Evolutionary conservation across 1,140 invertebrate genomes (phyloP), one percentile per base, ranked within the genome.

Genomic region (Tachypleus tridentatus): DNA sequence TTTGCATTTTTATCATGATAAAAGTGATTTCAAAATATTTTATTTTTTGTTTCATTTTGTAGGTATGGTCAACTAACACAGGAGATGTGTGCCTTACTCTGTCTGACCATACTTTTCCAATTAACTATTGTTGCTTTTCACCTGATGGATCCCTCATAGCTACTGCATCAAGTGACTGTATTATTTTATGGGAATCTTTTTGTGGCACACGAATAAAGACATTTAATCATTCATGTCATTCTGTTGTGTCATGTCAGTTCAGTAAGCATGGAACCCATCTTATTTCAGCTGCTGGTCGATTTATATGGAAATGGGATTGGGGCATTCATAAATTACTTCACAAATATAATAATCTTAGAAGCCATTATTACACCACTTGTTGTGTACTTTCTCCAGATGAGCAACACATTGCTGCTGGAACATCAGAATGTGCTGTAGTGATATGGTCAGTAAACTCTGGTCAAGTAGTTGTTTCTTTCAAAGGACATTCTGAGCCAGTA

Each of bases 41-140:
- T 29, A 29, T 29, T 29, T 29, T 29, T 29, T 29, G 29, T 29
- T 29, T 29, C 29, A 29, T 29, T 29, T 29, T 29, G 29, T 29
- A 29, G 29, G 29, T 29, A 29, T 29, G 29, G 29, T 29, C 29
- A 29, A 29, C 29, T 29, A 2, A 29, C 29, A 29, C 29, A 29
- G 29, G 29, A 29, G 29, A 29, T 29, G 29, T 29, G 29, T 29
- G 2, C 29, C 29, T 29, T 29, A 29, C 29, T 29, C 29, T 29
- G 29, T 29, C 29, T 29, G 29, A 29, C 29, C 29, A 29, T 29
- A 29, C 29, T 29, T 29, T 29, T 29, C 29, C 29, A 29, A 54
- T 54, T n/a, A 54, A 54, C n/a, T n/a, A 54, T 54, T 54, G 53
- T n/a, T 54, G 53, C 53, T 54, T 54, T 54, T 54, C 53, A 54